Evolutionary conservation across 2,113 vertebrate species (phyloP).

Genomic region (Nestor notabilis): DNA sequence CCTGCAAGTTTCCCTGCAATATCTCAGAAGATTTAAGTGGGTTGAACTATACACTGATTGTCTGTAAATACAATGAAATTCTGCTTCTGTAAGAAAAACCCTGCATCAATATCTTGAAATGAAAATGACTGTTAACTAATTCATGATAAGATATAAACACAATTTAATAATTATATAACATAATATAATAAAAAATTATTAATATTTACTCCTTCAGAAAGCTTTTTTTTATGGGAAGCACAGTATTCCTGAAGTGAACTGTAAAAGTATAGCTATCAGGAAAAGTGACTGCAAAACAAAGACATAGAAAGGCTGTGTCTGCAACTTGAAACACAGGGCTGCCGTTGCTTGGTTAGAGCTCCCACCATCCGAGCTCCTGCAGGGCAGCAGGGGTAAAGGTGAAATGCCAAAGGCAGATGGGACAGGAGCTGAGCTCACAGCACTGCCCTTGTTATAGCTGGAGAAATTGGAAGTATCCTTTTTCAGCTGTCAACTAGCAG

Average conservation of each 20-base stretch:
- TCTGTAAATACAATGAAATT: background rate
- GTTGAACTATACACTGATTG: background rate
- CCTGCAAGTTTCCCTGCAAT: background rate
- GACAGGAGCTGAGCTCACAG: background rate
- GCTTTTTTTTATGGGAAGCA: background rate
- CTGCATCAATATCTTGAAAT: background rate
- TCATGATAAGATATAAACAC: fast-evolving
- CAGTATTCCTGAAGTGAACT: background rate
- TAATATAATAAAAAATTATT: background rate
- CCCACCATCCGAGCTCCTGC: fast-evolving
- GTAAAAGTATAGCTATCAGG: background rate
- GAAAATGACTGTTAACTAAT: background rate
- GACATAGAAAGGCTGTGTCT: background rate
- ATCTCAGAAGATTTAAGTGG: background rate
- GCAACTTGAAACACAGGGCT: background rate
- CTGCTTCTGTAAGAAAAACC: background rate
- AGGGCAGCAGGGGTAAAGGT: background rate
- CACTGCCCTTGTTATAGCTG: fast-evolving
- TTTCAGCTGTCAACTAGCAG: background rate
- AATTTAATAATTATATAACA: background rate
- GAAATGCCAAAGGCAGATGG: background rate
- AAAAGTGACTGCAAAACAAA: background rate
- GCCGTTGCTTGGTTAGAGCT: too few species aligned
- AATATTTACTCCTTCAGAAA: background rate
- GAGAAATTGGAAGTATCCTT: background rate